These are phyloP conservation scores for Agrilus mali DNA, from an alignment of 2,888 invertebrate species.

Conservation along the genomic window DNA sequence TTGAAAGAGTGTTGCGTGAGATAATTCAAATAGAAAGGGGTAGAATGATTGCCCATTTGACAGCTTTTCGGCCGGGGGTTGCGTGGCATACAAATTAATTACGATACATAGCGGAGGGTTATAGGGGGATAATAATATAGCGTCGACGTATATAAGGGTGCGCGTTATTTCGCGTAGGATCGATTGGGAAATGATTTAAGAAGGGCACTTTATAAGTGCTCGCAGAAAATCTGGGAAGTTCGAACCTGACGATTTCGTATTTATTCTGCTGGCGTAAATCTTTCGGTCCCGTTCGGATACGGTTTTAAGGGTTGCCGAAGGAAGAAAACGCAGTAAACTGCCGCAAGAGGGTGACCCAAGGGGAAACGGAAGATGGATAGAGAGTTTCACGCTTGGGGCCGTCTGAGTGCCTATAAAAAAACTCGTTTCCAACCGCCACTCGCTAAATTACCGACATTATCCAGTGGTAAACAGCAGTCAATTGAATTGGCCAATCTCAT, in stretches of 20 bases:
- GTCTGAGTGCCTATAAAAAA: conserved; percentile 23
- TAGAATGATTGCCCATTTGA: no score
- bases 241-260: conserved; percentile 14
- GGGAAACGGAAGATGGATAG: conserved; percentile 22
- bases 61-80: no score
- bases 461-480: conserved; percentile 32
- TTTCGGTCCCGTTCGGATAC: conserved; percentile 7
- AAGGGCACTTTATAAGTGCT: conserved; percentile 14
- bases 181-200: conserved; percentile 10
- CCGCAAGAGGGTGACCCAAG: conserved; percentile 14
- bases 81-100: no score
- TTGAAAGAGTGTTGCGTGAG: no score
- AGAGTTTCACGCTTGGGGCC: conserved; percentile 20
- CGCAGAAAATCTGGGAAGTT: conserved; percentile 12
- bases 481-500: conserved; percentile 22
- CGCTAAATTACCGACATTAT: conserved; percentile 26
- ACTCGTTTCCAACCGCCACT: conserved; percentile 24
- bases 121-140: no score
- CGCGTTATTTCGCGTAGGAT: no score
- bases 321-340: conserved; percentile 8
- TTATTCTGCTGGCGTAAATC: conserved; percentile 24
- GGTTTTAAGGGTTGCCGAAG: conserved; percentile 4
- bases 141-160: no score
- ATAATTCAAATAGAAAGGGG: no score
- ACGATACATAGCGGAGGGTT: no score